These are phyloP conservation scores for Nezara viridula DNA, from an alignment of 2,888 invertebrate genomes.

Conservation along the genomic window DNA sequence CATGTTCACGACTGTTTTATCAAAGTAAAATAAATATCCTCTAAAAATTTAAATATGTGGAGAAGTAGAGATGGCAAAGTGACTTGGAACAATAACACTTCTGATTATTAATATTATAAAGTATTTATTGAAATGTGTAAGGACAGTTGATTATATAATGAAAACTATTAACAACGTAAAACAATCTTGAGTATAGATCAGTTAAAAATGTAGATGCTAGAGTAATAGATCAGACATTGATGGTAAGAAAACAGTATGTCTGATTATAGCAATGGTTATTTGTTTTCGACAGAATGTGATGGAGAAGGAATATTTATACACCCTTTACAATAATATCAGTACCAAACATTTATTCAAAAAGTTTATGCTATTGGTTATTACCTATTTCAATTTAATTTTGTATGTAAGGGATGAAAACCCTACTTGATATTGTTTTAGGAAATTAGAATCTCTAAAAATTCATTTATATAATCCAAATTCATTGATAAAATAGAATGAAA, in stretches of 20 bases:
- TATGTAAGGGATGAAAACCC: background rate
- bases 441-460: background rate
- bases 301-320: too few species aligned
- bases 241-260: background rate
- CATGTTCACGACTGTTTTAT: too few species aligned
- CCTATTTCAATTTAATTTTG: background rate
- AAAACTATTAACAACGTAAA: background rate
- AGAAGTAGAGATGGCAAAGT: background rate
- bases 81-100: too few species aligned
- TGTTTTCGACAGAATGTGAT: too few species aligned
- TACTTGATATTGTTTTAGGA: background rate
- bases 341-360: too few species aligned
- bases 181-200: too few species aligned
- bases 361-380: too few species aligned
- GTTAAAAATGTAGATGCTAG: background rate
- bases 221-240: background rate
- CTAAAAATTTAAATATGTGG: too few species aligned
- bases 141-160: background rate
- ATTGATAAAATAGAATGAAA: background rate
- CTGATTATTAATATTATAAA: background rate
- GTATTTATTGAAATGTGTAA: background rate
- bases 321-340: too few species aligned
- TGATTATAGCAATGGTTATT: background rate
- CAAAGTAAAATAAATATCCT: too few species aligned
- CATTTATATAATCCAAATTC: background rate